Evolutionary conservation across 2,797 vertebrate species (phyloP).

Genomic region (Threskiornis aethiopicus): DNA sequence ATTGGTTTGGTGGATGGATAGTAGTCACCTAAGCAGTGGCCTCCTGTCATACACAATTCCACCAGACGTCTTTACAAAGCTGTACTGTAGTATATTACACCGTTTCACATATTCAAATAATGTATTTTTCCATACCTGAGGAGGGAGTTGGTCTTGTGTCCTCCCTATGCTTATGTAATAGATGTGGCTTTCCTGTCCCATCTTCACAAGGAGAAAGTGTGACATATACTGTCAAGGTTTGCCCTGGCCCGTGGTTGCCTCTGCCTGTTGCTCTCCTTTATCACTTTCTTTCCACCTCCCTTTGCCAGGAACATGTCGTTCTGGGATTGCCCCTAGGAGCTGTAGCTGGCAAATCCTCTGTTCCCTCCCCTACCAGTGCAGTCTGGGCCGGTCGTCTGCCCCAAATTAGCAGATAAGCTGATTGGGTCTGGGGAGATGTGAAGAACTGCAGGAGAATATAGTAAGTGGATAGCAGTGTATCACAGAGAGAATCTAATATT

Average conservation of each 20-base stretch:
- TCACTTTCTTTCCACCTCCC: background rate
- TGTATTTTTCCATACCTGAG: background rate
- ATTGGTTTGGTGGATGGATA: background rate
- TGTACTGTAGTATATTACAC: background rate
- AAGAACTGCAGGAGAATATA: background rate
- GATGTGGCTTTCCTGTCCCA: background rate
- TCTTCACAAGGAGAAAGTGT: background rate
- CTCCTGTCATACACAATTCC: background rate
- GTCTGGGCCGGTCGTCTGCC: background rate
- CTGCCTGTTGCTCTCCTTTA: background rate
- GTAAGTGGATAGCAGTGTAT: background rate
- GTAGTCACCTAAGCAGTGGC: background rate
- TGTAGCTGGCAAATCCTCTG: background rate
- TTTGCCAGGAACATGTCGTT: background rate
- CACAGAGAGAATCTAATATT: background rate
- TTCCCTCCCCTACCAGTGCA: background rate
- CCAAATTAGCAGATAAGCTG: conserved; percentile 8
- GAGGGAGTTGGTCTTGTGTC: background rate
- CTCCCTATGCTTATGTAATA: background rate
- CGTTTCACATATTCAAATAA: background rate
- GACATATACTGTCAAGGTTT: background rate
- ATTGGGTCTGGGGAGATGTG: background rate
- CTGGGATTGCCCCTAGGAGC: background rate
- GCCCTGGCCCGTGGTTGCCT: background rate
- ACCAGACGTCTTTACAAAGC: background rate